Evolutionary conservation across 2,888 invertebrate genomes (phyloP).

Genomic region (Halocaridina rubra): DNA sequence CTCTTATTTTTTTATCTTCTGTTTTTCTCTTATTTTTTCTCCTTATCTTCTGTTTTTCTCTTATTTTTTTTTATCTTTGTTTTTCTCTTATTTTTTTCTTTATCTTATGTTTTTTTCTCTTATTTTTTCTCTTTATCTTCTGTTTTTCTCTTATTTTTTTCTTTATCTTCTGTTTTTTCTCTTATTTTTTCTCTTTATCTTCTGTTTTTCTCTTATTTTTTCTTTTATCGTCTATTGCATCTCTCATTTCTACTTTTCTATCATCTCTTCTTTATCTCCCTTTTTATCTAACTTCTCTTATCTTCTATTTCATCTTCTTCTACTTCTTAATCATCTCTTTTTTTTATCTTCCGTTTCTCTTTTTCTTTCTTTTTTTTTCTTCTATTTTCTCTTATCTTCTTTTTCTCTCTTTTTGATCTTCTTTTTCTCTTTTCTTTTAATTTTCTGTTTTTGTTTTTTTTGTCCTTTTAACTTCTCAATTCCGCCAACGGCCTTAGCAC

Average conservation of each 20-base stretch:
- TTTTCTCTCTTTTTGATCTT: too few relatives aligned
- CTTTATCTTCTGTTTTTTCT: neutral
- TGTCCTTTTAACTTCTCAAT: too few relatives aligned
- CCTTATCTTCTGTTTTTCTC: neutral
- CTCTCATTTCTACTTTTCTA: neutral
- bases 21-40: neutral
- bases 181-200: neutral
- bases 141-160: neutral
- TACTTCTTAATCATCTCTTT: too few relatives aligned
- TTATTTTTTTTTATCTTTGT: neutral
- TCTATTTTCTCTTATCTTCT: too few relatives aligned
- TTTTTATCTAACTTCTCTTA: neutral
- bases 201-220: neutral
- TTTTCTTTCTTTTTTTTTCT: too few relatives aligned
- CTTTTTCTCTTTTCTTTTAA: too few relatives aligned
- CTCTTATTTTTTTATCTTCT: neutral
- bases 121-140: neutral
- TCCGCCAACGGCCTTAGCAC: too few relatives aligned
- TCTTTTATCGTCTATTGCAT: neutral
- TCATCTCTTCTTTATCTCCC: neutral
- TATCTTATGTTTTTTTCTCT: neutral
- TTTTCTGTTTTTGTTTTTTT: too few relatives aligned
- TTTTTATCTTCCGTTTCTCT: too few relatives aligned
- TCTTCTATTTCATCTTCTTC: neutral
- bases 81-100: neutral